Evolutionary conservation across 2,797 vertebrate genomes (phyloP).

Genomic region (Pogonophryne albipinna): DNA sequence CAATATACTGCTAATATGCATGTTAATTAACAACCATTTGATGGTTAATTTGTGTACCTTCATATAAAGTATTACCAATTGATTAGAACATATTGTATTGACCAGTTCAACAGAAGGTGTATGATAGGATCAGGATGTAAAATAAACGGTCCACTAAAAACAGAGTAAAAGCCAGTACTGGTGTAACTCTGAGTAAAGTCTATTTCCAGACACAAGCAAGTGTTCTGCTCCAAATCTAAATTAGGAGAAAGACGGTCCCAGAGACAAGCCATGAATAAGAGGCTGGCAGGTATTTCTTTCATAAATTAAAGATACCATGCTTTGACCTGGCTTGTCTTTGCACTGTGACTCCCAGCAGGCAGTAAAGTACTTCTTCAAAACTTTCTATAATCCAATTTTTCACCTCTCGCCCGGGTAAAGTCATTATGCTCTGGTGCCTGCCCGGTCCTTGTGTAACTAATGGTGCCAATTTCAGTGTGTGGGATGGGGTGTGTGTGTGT

Average conservation of each 20-base stretch:
- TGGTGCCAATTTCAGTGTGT: slow-evolving; percentile 64
- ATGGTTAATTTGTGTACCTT: too few species aligned
- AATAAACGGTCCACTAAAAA: background rate
- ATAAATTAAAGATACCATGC: slow-evolving; percentile 19
- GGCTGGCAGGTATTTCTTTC: background rate
- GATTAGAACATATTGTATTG: background rate
- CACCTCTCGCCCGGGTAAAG: slow-evolving; percentile 68
- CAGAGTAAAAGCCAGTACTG: too few species aligned
- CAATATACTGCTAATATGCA: too few species aligned
- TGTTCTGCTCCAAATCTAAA: slow-evolving; percentile 24
- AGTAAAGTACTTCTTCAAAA: slow-evolving; percentile 64
- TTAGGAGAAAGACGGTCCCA: slow-evolving; percentile 26
- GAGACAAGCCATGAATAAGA: slow-evolving; percentile 25
- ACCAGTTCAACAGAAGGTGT: background rate
- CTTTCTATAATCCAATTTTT: slow-evolving; percentile 70
- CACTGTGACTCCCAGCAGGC: slow-evolving; percentile 61
- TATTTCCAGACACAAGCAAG: slow-evolving; percentile 26
- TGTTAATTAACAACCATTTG: too few species aligned
- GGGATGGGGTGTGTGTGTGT: slow-evolving; percentile 27
- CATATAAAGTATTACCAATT: too few species aligned
- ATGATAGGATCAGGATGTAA: background rate
- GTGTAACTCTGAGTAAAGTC: background rate
- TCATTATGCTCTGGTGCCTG: slow-evolving; percentile 63
- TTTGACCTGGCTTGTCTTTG: slow-evolving; percentile 51
- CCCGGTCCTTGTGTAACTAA: slow-evolving; percentile 71